Base-by-base conservation (phyloP, 2,113 vertebrate species). In the Lontra canadensis region DNA sequence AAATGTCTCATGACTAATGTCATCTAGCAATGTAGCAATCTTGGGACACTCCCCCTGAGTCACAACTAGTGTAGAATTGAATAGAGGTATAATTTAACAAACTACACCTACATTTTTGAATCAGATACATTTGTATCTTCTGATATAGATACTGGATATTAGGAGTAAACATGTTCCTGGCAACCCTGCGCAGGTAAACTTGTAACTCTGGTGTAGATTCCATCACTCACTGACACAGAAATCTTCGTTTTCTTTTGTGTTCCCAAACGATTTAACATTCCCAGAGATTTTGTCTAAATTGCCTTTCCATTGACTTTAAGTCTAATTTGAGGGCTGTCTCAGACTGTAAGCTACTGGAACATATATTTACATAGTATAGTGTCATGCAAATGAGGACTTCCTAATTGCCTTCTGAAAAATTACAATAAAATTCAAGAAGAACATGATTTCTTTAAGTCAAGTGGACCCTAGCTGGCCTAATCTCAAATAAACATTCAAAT, bases 1-100 rank as follows among this genome's bases (percentile, higher is more conserved):
- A 87, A 82, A 69, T 57, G 49, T 63, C 93, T 96, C 85, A 94
- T 96, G 93, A 97, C 71, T 97, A 87, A 94, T 63, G 78, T 83
- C 96, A 94, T 49, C 42, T 25, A 63, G 92, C 57, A 61, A 81
- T 90, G 90, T 44, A 90, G 92, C 78, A 96, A 96, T 61, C 26
- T 0, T 81, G 76, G 34, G 94, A 95, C 65, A 61, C 42, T 55
- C 88, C 79, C 44, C 63, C 52, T 67, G 95, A 97, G 94, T 97
- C 94, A 96, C 11, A 31, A 87, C 59, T 17, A 76, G 65, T 20
- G 47, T 26, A 82, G 78, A 90, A 34, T 2, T 47, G 93, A 85
- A 80, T 49, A 11, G 55, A 90, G 49, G 88, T 39, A 69, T 21
- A 67, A 57, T 86, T 82, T 71, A 49, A 76, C 85, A 88, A 82